A percentile compares a stretch with the other conserved stretches of the same genome.
These are phyloP conservation scores for Bagarius yarrelli DNA, from an alignment of 2,113 vertebrate genomes.

Conservation along the genomic window DNA sequence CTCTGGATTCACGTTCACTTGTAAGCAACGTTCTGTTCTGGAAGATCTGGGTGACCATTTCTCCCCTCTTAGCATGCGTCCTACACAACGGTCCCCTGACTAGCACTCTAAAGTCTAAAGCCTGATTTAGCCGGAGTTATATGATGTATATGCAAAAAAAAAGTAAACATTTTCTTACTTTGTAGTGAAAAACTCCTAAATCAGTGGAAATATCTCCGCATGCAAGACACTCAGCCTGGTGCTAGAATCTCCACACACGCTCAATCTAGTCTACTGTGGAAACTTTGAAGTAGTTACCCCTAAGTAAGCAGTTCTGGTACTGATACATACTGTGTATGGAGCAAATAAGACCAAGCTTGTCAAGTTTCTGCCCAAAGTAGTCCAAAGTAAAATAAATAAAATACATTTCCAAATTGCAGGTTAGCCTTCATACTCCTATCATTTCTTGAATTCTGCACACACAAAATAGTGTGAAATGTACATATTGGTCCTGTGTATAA, in stretches of 20 bases:
- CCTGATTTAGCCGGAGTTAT: background rate
- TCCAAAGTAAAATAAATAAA: no score
- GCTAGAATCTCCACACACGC: background rate
- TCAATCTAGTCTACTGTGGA: background rate
- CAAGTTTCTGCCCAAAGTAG: background rate
- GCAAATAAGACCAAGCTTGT: background rate
- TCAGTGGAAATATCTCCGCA: background rate
- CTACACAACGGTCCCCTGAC: background rate
- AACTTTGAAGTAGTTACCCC: background rate
- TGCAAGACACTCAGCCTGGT: background rate
- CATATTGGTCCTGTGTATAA: no score
- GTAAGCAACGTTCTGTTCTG: background rate
- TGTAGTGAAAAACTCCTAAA: background rate
- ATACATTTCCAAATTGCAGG: no score
- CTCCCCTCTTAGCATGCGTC: background rate
- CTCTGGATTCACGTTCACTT: background rate
- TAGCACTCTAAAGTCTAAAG: background rate
- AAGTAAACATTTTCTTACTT: background rate
- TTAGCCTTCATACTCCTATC: no score
- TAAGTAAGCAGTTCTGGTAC: background rate
- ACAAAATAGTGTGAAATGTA: no score
- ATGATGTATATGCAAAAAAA: background rate
- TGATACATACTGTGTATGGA: background rate
- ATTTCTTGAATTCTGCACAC: no score
- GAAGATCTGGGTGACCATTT: background rate